phyloP scores from a whole-genome alignment of 2,888 invertebrate genomes.

The Drosophila imparisetae region DNA sequence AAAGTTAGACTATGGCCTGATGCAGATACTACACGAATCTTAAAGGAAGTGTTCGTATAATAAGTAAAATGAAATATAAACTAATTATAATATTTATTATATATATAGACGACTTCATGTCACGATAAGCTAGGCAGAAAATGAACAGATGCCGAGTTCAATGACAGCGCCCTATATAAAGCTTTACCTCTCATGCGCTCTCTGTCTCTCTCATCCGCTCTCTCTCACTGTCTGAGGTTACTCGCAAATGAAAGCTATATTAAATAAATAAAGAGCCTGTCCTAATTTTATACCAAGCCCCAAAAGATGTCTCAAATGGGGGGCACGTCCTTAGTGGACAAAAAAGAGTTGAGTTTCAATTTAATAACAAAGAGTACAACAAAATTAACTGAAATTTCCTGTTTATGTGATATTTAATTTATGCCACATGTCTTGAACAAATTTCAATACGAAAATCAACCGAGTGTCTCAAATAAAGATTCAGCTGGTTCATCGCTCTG shows the following conservation, averaged over 20 bases:
- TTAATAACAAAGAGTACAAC: conserved; percentile 46
- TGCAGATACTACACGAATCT: not conserved
- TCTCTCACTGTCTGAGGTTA: not conserved
- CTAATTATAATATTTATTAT: not conserved
- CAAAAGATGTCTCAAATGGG: conserved; percentile 43
- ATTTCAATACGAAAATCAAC: conserved; percentile 19
- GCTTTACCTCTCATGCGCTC: conserved; percentile 7
- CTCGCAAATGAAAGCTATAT: conserved; percentile 11
- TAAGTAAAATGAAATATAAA: not conserved
- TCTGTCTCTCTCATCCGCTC: conserved; percentile 1
- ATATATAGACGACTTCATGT: conserved; percentile 10
- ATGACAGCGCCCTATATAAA: conserved; percentile 54
- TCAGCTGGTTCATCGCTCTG: conserved; percentile 50
- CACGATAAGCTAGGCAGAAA: conserved; percentile 25
- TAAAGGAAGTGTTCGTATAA: not conserved
- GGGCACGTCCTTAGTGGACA: conserved; percentile 49
- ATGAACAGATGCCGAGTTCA: conserved; percentile 42
- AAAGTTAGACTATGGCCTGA: conserved; percentile 16
- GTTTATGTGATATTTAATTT: conserved; percentile 12
- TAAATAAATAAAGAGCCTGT: conserved; percentile 20
- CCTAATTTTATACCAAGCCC: conserved; percentile 39
- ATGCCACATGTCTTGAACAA: conserved; percentile 1
- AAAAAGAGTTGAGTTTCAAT: conserved; percentile 29
- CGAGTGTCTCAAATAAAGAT: not conserved
- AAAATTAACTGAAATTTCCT: conserved; percentile 34